phyloP scores from a whole-genome alignment of 2,113 vertebrate species.

The Ceyx cyanopectus region DNA sequence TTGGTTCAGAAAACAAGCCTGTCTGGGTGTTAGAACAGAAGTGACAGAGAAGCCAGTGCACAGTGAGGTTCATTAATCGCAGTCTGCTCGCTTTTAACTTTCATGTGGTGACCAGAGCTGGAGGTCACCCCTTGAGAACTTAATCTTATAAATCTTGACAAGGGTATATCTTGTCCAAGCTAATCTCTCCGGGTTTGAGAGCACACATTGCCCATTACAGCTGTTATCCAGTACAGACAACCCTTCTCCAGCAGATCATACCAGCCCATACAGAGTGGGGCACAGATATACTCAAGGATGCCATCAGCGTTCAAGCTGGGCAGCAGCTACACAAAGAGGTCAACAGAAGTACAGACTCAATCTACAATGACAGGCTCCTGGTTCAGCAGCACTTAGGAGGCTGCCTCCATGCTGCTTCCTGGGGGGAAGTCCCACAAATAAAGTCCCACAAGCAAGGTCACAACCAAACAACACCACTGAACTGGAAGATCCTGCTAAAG shows the following conservation, averaged over 20 bases:
- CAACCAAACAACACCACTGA: not conserved
- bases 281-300: fast-evolving
- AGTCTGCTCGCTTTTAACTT: not conserved
- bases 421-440: fast-evolving
- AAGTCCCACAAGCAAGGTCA: not conserved
- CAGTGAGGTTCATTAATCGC: not conserved
- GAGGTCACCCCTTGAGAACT: not conserved
- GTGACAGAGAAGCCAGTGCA: not conserved
- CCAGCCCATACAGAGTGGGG: not conserved
- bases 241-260: not conserved
- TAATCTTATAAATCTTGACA: not conserved
- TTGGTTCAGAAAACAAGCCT: not conserved
- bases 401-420: fast-evolving
- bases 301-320: not conserved
- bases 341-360: not conserved
- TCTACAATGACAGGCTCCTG: fast-evolving
- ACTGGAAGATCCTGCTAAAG: not conserved
- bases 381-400: not conserved
- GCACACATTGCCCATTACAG: not conserved
- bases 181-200: not conserved
- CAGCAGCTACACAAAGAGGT: fast-evolving
- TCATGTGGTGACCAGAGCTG: not conserved
- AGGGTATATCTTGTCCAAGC: not conserved
- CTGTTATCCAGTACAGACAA: not conserved
- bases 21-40: not conserved